Conservation (phyloP, 2,888 invertebrate genomes). For the Reticulitermes lucifugus region DNA sequence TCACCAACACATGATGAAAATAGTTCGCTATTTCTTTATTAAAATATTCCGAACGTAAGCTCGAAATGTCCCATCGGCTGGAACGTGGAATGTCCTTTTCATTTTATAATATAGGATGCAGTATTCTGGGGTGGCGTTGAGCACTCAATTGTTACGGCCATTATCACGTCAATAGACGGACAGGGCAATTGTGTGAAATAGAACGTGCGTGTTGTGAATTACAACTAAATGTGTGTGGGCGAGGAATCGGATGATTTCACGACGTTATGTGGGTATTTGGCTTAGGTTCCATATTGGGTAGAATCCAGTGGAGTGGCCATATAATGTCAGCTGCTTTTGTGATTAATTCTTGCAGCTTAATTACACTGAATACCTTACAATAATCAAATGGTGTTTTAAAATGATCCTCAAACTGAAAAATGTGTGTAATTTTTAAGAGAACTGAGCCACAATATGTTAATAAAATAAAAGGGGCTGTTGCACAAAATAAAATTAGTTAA, state of each 20-base stretch:
- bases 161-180: slow-evolving; percentile 35
- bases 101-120: slow-evolving; percentile 41
- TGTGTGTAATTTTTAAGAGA: too few species aligned
- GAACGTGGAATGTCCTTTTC: slow-evolving; percentile 40
- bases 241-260: not conserved
- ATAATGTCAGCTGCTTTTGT: too few species aligned
- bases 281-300: too few species aligned
- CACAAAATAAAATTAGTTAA: too few species aligned
- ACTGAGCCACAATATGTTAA: too few species aligned
- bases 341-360: too few species aligned
- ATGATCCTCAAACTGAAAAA: too few species aligned
- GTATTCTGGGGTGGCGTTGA: not conserved
- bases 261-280: not conserved
- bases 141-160: slow-evolving; percentile 20
- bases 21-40: slow-evolving; percentile 43
- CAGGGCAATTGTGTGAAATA: slow-evolving; percentile 39
- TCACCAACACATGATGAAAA: slow-evolving; percentile 29
- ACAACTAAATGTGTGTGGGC: not conserved
- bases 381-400: too few species aligned
- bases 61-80: slow-evolving; percentile 22
- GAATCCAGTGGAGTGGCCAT: too few species aligned
- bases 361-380: too few species aligned
- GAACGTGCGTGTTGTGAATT: slow-evolving; percentile 32
- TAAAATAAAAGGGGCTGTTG: too few species aligned
- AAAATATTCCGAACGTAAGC: slow-evolving; percentile 35